Evolutionary conservation across 2,888 invertebrate species (phyloP).

Genomic region (Teinopalpus imperialis): DNA sequence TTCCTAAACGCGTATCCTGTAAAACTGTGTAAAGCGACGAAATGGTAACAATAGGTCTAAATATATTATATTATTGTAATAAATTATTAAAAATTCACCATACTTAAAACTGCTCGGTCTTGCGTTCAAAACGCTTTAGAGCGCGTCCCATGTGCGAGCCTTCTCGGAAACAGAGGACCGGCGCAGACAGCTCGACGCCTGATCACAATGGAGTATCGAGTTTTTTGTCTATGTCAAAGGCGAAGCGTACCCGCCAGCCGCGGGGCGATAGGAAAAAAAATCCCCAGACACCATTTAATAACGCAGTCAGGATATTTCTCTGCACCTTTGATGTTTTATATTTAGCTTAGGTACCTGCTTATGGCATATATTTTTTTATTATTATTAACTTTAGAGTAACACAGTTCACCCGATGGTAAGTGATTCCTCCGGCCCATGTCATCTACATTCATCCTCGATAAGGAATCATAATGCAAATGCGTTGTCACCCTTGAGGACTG

Average conservation of each 20-base stretch:
- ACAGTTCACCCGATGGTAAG: no score
- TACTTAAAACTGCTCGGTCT: conserved; percentile 5
- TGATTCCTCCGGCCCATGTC: no score
- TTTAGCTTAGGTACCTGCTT: conserved; percentile 54
- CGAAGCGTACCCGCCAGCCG: conserved; percentile 56
- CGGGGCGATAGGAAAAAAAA: conserved; percentile 64
- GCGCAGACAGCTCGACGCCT: conserved; percentile 77
- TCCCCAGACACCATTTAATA: conserved; percentile 57
- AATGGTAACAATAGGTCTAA: no score
- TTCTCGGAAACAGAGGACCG: conserved; percentile 66
- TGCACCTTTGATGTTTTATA: conserved; percentile 63
- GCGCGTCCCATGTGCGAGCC: conserved; percentile 32
- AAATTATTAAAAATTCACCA: no score
- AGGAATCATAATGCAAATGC: no score
- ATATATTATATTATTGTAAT: no score
- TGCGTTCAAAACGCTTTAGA: conserved; percentile 8
- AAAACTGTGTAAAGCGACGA: no score
- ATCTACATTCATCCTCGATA: no score
- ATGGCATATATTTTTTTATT: conserved; percentile 44
- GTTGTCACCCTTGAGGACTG: no score
- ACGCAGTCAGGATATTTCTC: conserved; percentile 51
- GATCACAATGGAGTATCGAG: conserved; percentile 63
- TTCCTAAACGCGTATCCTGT: no score
- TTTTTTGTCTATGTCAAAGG: conserved; percentile 53
- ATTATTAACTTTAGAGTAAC: no score